Evolutionary conservation across 2,113 vertebrate genomes (phyloP).

Genomic region (Chloroceryle aenea): DNA sequence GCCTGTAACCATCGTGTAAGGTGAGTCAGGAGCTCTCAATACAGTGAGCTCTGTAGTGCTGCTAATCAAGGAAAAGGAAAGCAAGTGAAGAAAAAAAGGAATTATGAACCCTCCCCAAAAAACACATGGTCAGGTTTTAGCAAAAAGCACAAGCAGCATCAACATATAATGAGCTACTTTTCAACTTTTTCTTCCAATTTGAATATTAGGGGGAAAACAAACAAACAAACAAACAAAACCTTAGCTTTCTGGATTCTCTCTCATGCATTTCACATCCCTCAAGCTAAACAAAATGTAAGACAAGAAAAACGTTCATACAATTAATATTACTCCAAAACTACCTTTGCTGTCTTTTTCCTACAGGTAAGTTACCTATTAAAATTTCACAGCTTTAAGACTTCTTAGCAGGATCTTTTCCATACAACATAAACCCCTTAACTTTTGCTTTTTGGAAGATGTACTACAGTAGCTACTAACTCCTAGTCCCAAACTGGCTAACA

Average conservation of each 20-base stretch:
- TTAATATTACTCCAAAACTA: neutral
- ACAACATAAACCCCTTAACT: neutral
- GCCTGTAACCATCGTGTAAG: too few relatives aligned
- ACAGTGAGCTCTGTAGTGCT: neutral
- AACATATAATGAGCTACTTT: neutral
- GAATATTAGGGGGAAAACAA: neutral
- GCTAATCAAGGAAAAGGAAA: neutral
- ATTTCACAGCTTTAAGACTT: neutral
- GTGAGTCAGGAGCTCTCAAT: neutral
- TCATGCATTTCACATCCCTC: neutral
- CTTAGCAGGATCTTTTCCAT: neutral
- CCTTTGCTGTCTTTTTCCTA: neutral
- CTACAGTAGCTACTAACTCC: neutral
- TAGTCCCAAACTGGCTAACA: neutral
- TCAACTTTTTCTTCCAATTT: neutral
- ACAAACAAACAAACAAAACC: rapidly evolving
- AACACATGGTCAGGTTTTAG: neutral
- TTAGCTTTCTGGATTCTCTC: neutral
- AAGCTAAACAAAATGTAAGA: neutral
- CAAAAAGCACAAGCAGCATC: neutral
- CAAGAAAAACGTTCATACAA: neutral
- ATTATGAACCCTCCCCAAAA: neutral
- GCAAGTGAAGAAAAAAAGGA: neutral
- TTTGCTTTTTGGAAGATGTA: neutral
- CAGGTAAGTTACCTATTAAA: neutral